These are phyloP conservation scores for Bombus balteatus DNA, from an alignment of 1,140 invertebrate species.

Conservation along the genomic window DNA sequence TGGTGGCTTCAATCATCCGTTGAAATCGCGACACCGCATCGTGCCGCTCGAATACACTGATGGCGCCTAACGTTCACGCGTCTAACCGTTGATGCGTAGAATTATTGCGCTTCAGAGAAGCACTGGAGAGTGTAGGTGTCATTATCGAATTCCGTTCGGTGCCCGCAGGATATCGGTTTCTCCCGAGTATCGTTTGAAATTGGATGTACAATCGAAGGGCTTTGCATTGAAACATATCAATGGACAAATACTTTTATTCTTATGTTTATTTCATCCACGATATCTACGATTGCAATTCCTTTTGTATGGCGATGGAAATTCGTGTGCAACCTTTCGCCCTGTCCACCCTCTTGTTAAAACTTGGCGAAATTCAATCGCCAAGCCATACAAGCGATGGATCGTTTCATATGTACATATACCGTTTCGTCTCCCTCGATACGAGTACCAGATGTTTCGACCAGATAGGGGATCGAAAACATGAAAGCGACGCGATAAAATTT, in stretches of 20 bases:
- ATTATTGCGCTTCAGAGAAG: conserved; percentile 40
- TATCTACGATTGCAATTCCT: not conserved
- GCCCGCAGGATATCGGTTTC: not conserved
- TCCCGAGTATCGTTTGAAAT: conserved; percentile 19
- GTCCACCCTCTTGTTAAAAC: not conserved
- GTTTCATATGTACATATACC: not conserved
- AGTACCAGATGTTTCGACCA: not conserved
- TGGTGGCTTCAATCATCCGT: not conserved
- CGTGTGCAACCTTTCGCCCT: no score
- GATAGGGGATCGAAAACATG: not conserved
- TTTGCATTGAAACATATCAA: not conserved
- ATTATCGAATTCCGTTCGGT: conserved; percentile 38
- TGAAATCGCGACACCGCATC: not conserved
- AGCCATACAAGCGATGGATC: conserved; percentile 2
- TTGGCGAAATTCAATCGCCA: conserved; percentile 34
- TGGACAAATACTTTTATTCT: not conserved
- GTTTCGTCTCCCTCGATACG: not conserved
- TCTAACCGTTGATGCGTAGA: not conserved
- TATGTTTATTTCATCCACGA: not conserved
- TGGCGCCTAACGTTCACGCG: not conserved
- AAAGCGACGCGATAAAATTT: not conserved
- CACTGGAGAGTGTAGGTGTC: not conserved
- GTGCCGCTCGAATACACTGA: not conserved
- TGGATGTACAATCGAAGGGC: not conserved
- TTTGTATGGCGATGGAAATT: not conserved